Base-by-base conservation (phyloP, 2,888 invertebrate species). In the Seira musarum region DNA sequence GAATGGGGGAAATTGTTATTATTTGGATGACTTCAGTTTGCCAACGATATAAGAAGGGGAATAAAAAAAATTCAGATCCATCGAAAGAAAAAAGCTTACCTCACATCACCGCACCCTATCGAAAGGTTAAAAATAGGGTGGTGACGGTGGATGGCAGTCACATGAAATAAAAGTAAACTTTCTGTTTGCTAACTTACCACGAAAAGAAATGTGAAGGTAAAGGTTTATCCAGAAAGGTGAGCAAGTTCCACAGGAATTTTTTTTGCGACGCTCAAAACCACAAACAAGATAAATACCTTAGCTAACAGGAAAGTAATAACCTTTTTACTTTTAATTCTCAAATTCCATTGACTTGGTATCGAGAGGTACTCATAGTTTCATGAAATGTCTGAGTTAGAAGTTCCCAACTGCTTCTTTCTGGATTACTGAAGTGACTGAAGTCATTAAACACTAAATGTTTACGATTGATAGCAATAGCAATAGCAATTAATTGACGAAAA, bases 21-120 rank as follows among this genome's bases (percentile, higher is more conserved):
- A 78, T 67, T 72, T 71, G 72, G 67, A 70, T 71, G 65, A 71
- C 60, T 61, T 70, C 35, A 61, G 63, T 70, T 71, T 71, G 49
- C 71, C 71, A 61, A 71, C 64, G 63, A 71, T 63, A 63, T 71
- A 63, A 63, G 30, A n/a, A n/a, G n/a, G n/a, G n/a, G n/a, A n/a
- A 2, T 30, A 30, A 8, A 30, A 71, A 71, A 71, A 13, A 49
- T 8, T 40, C 61, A 71, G 61, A 63, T 53, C 40, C 63, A 63
- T 40, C 70, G 30, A 30, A 8, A 30, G 30, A 30, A 30, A 30
- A 64, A 71, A 71, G 71, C 60, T 71, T 30, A 63, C 57, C 63
- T 46, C 22, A 60, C 53, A 60, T 60, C 15, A 49, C 15, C 13
- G 2, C 15, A 13, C 40, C 40, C 6, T n/a, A 30, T 30, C 30